phyloP scores from a whole-genome alignment of 2,888 invertebrate genomes.

The Ormyrus labotus region DNA sequence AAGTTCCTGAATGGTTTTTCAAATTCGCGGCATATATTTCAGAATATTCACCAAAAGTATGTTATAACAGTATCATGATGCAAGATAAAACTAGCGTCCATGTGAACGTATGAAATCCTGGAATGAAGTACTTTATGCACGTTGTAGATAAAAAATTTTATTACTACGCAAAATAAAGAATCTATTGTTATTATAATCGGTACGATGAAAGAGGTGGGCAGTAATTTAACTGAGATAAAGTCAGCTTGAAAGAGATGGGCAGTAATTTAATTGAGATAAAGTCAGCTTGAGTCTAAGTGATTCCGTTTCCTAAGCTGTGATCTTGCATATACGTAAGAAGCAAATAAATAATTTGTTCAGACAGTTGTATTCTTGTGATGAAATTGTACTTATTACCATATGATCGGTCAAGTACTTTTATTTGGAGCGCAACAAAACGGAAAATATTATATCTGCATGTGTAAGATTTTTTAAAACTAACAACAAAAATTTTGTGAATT shows the following conservation, averaged over 20 bases:
- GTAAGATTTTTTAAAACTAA: not conserved
- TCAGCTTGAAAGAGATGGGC: conserved; percentile 38
- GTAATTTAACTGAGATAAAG: conserved; percentile 12
- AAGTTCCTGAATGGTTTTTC: conserved; percentile 25
- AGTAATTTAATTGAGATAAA: conserved; percentile 19
- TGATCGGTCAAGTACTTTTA: conserved; percentile 34
- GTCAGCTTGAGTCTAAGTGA: conserved; percentile 28
- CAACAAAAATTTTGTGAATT: no score
- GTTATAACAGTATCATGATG: conserved; percentile 20
- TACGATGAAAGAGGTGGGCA: conserved; percentile 47
- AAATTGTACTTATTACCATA: conserved; percentile 26
- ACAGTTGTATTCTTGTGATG: conserved; percentile 15
- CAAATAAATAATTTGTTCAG: conserved; percentile 20
- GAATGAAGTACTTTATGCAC: conserved; percentile 44
- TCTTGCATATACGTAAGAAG: conserved; percentile 9
- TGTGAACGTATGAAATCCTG: conserved; percentile 5
- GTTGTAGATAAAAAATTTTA: conserved; percentile 48
- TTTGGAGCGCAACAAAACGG: not conserved
- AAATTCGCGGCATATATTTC: conserved; percentile 13
- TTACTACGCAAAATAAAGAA: conserved; percentile 32
- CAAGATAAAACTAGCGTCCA: conserved; percentile 30
- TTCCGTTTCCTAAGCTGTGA: conserved; percentile 35
- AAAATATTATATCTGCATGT: conserved; percentile 9
- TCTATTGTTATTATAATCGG: conserved; percentile 39
- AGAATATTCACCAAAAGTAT: conserved; percentile 2